Evolutionary conservation across 2,888 invertebrate species (phyloP).

Genomic region (Lasioglossum leucozonium): DNA sequence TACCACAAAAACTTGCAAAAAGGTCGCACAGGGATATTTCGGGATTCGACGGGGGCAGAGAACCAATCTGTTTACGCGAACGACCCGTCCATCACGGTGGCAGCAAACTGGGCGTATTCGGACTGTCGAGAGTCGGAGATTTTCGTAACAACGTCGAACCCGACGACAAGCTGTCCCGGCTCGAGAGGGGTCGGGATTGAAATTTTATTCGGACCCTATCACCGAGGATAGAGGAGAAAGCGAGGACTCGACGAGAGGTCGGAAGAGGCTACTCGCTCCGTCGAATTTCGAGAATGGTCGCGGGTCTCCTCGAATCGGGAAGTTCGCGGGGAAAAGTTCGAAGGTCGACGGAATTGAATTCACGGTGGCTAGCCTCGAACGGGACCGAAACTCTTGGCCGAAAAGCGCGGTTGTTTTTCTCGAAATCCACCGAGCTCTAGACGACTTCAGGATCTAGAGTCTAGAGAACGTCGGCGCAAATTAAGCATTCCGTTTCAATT

Average conservation of each 20-base stretch:
- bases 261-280: background rate
- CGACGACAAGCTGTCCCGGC: slow-evolving; percentile 1
- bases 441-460: background rate
- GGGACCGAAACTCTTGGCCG: background rate
- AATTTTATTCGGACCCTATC: slow-evolving; percentile 6
- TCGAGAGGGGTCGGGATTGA: background rate
- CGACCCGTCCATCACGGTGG: background rate
- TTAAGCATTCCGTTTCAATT: slow-evolving; percentile 71
- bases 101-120: background rate
- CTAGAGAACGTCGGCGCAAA: slow-evolving; percentile 33
- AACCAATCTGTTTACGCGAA: slow-evolving; percentile 4
- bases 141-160: slow-evolving; percentile 8
- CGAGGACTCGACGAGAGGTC: background rate
- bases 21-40: background rate
- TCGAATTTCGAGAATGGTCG: slow-evolving; percentile 2
- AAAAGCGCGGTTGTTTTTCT: slow-evolving; percentile 31
- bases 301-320: background rate
- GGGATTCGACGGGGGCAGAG: background rate
- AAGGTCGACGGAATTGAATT: slow-evolving; percentile 12
- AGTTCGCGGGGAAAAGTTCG: background rate
- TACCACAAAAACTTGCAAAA: background rate
- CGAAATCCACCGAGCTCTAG: background rate
- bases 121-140: background rate
- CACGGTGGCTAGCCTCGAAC: background rate
- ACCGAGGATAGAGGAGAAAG: background rate